phyloP scores from a whole-genome alignment of 1,140 invertebrate genomes.

The Atopsyche davidsoni region DNA sequence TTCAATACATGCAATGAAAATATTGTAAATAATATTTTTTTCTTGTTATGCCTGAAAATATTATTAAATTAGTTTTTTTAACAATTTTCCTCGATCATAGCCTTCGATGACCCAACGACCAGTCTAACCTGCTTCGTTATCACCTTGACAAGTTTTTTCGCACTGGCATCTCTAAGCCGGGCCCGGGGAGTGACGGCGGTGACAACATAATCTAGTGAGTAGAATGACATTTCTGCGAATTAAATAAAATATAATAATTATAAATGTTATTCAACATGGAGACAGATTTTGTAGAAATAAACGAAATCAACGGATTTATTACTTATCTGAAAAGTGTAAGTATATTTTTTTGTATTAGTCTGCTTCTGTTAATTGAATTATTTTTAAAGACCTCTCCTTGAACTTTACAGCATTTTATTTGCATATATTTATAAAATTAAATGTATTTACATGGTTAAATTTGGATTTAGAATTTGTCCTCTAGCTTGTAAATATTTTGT shows the following conservation, averaged over 20 bases:
- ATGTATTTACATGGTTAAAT: no score
- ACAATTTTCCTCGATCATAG: no score
- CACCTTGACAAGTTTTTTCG: no score
- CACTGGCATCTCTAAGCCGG: no score
- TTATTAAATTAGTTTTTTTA: neutral
- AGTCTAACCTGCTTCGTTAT: no score
- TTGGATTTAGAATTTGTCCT: no score
- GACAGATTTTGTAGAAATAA: slow-evolving; percentile 49
- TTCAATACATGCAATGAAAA: no score
- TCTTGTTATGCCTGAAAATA: neutral
- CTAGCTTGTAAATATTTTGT: no score
- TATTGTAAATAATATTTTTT: neutral
- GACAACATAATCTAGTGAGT: neutral
- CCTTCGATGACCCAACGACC: no score
- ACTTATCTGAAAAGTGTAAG: slow-evolving; percentile 57
- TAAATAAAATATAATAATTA: slow-evolving; percentile 9
- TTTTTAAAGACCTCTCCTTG: slow-evolving; percentile 3
- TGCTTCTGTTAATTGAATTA: neutral
- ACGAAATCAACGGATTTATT: slow-evolving; percentile 55
- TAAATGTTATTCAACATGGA: slow-evolving; percentile 32
- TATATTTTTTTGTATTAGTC: slow-evolving; percentile 25
- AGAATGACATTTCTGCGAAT: slow-evolving; percentile 9
- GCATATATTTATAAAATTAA: neutral
- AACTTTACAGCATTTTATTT: slow-evolving; percentile 1
- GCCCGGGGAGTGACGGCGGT: no score